Base-by-base conservation (phyloP, 2,888 invertebrate species). In the Seladonia tumulorum region DNA sequence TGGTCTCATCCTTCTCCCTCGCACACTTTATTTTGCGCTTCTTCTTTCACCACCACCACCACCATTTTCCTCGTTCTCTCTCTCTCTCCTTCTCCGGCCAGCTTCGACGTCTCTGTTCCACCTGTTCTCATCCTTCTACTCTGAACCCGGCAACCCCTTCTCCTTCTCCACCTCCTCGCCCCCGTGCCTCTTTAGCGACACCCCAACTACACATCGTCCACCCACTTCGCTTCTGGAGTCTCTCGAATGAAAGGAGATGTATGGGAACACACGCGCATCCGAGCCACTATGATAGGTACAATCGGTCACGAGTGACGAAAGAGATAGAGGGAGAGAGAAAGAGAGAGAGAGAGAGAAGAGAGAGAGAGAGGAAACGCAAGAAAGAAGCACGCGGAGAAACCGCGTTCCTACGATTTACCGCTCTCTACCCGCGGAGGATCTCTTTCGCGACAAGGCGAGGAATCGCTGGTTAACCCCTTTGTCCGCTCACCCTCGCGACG, bases 211-310 rank as follows among this genome's bases (percentile, higher is more conserved):
- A 70, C 39, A 79, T 29, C 87, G 79, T 83, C 86, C 88, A 86
- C 86, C 82, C 85, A 88, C 87, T 83, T 80, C 81, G 85, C 80
- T 79, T 77, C 75, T 80, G 75, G 81, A 87, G 80, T 91, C 90
- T 86, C 83, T 76, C 89, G 86, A 89, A 90, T 90, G 87, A 90
- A 92, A 92, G 86, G 85, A 87, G 87, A 80, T 85, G 87, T 80
- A 85, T 89, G 88, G 82, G 77, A 90, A 88, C 87, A 85, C 86
- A 86, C 86, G 87, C 82, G 82, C 87, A 87, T 88, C 90, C 86
- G 79, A 90, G 89, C 83, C 85, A 85, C 87, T 85, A 83, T 89
- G 87, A 82, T 71, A 84, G 87, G 87, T 88, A 90, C 84, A 88
- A 91, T 90, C 85, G 86, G 76, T 81, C 82, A 86, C 81, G 82